A percentile compares a stretch with the other conserved stretches of the same genome.
phyloP scores from a whole-genome alignment of 2,797 vertebrate genomes.

The Microctenopoma stevenorrisi region DNA sequence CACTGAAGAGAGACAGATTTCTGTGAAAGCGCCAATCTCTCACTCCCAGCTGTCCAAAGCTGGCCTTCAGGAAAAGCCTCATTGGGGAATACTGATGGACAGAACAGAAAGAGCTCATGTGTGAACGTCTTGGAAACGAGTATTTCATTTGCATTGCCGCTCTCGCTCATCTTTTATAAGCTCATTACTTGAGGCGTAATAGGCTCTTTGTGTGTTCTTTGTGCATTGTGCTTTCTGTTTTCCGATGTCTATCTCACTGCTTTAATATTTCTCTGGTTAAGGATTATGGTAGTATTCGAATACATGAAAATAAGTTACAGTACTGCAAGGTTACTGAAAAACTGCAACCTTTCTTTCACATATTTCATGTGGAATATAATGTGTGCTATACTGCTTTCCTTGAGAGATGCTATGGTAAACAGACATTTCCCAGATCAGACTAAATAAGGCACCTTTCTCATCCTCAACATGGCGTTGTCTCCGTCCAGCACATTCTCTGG shows the following conservation, averaged over 20 bases:
- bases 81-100: slow-evolving; percentile 46
- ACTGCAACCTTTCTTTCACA: too few relatives aligned
- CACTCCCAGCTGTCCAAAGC: slow-evolving; percentile 58
- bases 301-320: background rate
- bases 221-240: slow-evolving; percentile 4
- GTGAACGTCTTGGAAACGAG: slow-evolving; percentile 43
- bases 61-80: slow-evolving; percentile 51
- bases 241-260: background rate
- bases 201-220: slow-evolving; percentile 32
- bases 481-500: slow-evolving; percentile 4
- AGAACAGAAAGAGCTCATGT: slow-evolving; percentile 52
- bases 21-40: slow-evolving; percentile 56
- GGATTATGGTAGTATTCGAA: background rate
- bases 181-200: slow-evolving; percentile 43
- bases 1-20: slow-evolving; percentile 60
- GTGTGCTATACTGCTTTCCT: background rate
- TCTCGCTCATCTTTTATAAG: slow-evolving; percentile 17
- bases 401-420: background rate
- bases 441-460: slow-evolving; percentile 16
- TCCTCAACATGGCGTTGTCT: slow-evolving; percentile 6
- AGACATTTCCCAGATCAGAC: background rate
- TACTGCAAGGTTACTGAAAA: background rate
- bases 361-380: background rate
- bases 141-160: slow-evolving; percentile 43
- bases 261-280: background rate